A percentile compares a stretch with the other conserved stretches of the same genome.
Conservation (phyloP, 2,888 invertebrate genomes). For the Agrotis puta region DNA sequence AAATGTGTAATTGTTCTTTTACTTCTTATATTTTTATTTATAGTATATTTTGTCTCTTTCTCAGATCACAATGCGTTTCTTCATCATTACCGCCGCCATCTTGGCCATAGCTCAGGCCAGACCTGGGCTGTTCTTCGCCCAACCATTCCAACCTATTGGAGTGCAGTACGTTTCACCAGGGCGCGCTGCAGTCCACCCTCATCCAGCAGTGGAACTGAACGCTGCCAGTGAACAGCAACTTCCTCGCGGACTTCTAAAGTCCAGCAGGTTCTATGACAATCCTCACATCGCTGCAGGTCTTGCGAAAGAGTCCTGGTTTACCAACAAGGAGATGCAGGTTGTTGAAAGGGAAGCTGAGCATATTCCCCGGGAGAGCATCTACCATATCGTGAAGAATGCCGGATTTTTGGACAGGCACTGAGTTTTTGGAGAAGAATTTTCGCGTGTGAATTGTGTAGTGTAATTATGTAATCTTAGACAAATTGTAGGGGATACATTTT, state of each 20-base stretch:
- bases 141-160: slow-evolving; percentile 84
- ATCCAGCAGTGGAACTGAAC: slow-evolving; percentile 94
- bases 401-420: slow-evolving; percentile 90
- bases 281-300: slow-evolving; percentile 93
- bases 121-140: slow-evolving; percentile 86
- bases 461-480: background rate
- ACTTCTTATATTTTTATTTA: background rate
- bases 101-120: slow-evolving; percentile 85
- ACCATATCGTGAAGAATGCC: slow-evolving; percentile 94
- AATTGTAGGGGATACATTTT: background rate
- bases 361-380: slow-evolving; percentile 94
- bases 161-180: slow-evolving; percentile 86
- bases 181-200: slow-evolving; percentile 85
- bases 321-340: slow-evolving; percentile 94
- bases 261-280: slow-evolving; percentile 94
- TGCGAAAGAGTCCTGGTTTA: slow-evolving; percentile 95
- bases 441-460: background rate
- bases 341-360: slow-evolving; percentile 95
- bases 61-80: slow-evolving; percentile 76
- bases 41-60: no score
- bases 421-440: slow-evolving; percentile 16
- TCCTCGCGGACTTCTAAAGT: slow-evolving; percentile 93
- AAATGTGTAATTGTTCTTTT: background rate
- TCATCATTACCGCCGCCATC: slow-evolving; percentile 78
- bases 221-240: slow-evolving; percentile 93